A percentile compares a stretch with the other conserved stretches of the same genome.
phyloP scores from a whole-genome alignment of 1,140 invertebrate species.

The Eubasilissa regina region DNA sequence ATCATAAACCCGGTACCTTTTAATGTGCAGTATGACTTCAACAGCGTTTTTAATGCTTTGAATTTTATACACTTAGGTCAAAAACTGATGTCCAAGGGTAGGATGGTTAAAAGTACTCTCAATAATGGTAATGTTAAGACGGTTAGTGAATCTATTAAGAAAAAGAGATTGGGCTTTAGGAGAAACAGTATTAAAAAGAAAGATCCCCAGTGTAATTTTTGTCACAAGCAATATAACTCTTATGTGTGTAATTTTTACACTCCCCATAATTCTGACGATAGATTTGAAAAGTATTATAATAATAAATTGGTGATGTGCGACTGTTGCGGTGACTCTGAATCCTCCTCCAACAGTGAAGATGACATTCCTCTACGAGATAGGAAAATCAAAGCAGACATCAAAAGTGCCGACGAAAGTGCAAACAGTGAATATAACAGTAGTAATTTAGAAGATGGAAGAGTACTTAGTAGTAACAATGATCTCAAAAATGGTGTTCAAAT shows the following conservation, averaged over 20 bases:
- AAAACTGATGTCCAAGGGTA: slow-evolving; percentile 51
- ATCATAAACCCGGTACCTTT: slow-evolving; percentile 74
- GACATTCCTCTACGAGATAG: slow-evolving; percentile 61
- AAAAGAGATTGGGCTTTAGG: slow-evolving; percentile 63
- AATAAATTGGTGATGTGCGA: slow-evolving; percentile 72
- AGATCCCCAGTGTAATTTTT: slow-evolving; percentile 71
- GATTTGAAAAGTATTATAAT: slow-evolving; percentile 68
- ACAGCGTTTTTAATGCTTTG: slow-evolving; percentile 55
- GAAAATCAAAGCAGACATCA: slow-evolving; percentile 52
- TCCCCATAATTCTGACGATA: slow-evolving; percentile 65
- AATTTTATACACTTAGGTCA: slow-evolving; percentile 54
- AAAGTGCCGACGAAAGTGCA: slow-evolving; percentile 61
- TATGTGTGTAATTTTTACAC: slow-evolving; percentile 73
- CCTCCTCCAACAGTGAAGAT: slow-evolving; percentile 65
- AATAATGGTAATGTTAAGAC: slow-evolving; percentile 63
- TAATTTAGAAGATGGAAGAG: slow-evolving; percentile 30
- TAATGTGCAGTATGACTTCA: slow-evolving; percentile 64
- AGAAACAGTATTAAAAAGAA: slow-evolving; percentile 61
- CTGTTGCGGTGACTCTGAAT: slow-evolving; percentile 73
- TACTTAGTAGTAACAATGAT: slow-evolving; percentile 60
- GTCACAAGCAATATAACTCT: slow-evolving; percentile 72
- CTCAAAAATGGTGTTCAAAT: slow-evolving; percentile 61
- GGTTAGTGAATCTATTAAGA: slow-evolving; percentile 60
- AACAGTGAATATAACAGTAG: slow-evolving; percentile 59
- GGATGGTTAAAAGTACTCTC: neutral